These are phyloP conservation scores for Nannospalax galili DNA, from an alignment of 2,113 vertebrate species.

Conservation along the genomic window DNA sequence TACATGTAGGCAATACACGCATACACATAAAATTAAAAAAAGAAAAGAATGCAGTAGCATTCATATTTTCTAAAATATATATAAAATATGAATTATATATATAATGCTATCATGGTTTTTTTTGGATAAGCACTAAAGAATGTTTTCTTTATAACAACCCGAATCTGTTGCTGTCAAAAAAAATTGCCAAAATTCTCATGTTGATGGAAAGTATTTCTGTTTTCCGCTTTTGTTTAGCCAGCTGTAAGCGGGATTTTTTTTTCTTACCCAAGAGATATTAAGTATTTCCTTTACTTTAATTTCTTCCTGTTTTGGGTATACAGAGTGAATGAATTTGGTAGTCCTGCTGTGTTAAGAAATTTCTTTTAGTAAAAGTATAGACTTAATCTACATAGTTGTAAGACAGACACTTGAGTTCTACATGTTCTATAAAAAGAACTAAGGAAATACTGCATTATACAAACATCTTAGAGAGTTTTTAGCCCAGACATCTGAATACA, in stretches of 20 bases:
- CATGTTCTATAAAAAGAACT: background rate
- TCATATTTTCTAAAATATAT: no score
- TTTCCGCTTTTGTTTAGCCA: conserved; percentile 52
- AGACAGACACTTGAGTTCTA: background rate
- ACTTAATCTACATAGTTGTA: background rate
- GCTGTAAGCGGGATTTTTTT: background rate
- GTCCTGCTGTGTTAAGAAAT: background rate
- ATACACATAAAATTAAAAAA: no score
- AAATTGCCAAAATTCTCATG: conserved; percentile 26
- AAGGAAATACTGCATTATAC: background rate
- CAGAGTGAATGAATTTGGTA: background rate
- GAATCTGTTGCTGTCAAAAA: background rate
- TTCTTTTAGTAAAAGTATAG: background rate
- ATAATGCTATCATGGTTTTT: conserved; percentile 46
- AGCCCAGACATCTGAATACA: background rate
- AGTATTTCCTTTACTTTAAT: conserved; percentile 5
- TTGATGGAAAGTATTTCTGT: conserved; percentile 49
- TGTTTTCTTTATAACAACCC: conserved; percentile 23
- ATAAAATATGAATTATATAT: conserved; percentile 12
- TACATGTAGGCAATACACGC: no score
- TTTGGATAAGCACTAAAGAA: conserved; percentile 14
- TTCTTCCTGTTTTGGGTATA: background rate
- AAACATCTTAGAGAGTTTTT: background rate
- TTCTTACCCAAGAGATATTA: conserved; percentile 38
- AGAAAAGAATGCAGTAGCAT: no score